Evolutionary conservation across 1,140 invertebrate genomes (phyloP).

Genomic region (Mylabris phalerata): DNA sequence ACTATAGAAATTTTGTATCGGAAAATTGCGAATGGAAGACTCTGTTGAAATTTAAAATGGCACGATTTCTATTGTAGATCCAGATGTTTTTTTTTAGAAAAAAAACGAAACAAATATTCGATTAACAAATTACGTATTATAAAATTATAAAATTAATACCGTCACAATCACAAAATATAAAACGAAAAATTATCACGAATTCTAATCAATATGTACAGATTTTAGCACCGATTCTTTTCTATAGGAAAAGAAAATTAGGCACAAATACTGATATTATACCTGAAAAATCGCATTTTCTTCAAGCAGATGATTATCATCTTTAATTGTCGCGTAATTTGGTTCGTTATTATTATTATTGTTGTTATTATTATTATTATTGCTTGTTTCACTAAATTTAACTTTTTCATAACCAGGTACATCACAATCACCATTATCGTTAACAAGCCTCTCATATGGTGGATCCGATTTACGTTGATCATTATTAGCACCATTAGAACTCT

Average conservation of each 20-base stretch:
- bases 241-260: too few species aligned
- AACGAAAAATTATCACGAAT: too few species aligned
- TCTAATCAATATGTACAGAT: neutral
- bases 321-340: slow-evolving; percentile 1
- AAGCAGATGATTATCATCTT: slow-evolving; percentile 21
- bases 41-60: too few species aligned
- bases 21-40: too few species aligned
- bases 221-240: neutral
- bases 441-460: slow-evolving; percentile 48
- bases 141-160: too few species aligned
- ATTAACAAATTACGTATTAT: too few species aligned
- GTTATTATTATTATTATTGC: too few species aligned
- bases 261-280: slow-evolving; percentile 21
- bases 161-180: too few species aligned
- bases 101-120: too few species aligned
- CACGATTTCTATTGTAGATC: too few species aligned
- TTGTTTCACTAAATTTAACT: neutral
- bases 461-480: slow-evolving; percentile 31
- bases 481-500: slow-evolving; percentile 31
- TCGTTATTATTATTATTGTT: slow-evolving; percentile 3
- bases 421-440: slow-evolving; percentile 29
- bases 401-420: slow-evolving; percentile 32
- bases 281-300: slow-evolving; percentile 32
- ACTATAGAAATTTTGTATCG: too few species aligned
- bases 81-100: too few species aligned